phyloP scores from a whole-genome alignment of 2,113 vertebrate species.

The Lampris incognitus region DNA sequence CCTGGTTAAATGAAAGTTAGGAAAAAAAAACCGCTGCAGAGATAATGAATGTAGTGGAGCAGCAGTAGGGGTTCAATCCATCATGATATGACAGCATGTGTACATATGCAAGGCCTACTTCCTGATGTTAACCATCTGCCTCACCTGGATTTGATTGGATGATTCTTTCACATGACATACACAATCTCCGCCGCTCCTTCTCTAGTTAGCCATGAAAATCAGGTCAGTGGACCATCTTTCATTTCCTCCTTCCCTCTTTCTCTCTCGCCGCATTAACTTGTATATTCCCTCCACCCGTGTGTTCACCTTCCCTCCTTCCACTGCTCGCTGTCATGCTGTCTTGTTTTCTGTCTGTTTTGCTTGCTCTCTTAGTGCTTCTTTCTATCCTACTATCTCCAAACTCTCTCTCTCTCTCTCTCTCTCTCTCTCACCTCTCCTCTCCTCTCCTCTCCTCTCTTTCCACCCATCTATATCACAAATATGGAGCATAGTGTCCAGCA shows the following conservation, averaged over 20 bases:
- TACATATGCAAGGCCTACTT: constrained; percentile 7
- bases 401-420: not conserved
- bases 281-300: constrained; percentile 40
- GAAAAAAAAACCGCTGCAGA: too few species aligned
- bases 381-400: not conserved
- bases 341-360: constrained; percentile 14
- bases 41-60: too few species aligned
- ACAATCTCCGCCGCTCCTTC: constrained; percentile 34
- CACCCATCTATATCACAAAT: constrained; percentile 20
- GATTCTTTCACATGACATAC: constrained; percentile 43
- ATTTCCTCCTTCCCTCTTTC: constrained; percentile 11
- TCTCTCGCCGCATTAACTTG: constrained; percentile 55
- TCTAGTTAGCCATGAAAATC: constrained; percentile 58
- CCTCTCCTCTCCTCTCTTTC: not conserved
- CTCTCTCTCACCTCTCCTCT: not conserved
- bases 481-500: constrained; percentile 8
- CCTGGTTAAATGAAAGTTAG: too few species aligned
- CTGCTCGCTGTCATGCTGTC: not conserved
- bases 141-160: constrained; percentile 47
- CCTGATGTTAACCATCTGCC: constrained; percentile 17
- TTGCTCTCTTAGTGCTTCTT: not conserved
- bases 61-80: too few species aligned
- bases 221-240: constrained; percentile 66
- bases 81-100: constrained; percentile 22
- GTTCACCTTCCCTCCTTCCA: constrained; percentile 25